Evolutionary conservation across 2,113 vertebrate genomes (phyloP).

Genomic region (Protomyctophum bolini): DNA sequence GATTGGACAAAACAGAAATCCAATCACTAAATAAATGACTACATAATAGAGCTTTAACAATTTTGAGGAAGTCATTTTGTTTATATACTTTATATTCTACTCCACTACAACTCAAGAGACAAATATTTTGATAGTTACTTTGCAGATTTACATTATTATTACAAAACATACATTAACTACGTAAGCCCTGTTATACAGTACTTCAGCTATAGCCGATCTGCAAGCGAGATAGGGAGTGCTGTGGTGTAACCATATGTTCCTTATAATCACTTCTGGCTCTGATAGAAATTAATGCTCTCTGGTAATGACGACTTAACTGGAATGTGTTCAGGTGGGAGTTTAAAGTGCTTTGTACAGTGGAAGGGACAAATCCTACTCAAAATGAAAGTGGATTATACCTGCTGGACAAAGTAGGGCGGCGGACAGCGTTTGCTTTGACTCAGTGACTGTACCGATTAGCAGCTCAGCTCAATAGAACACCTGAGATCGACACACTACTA

Average conservation of each 20-base stretch:
- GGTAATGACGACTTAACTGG: slow-evolving; percentile 30
- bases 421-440: slow-evolving; percentile 39
- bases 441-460: slow-evolving; percentile 33
- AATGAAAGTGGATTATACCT: slow-evolving; percentile 49
- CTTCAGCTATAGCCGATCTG: too few relatives aligned
- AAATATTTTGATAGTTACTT: too few relatives aligned
- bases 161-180: too few relatives aligned
- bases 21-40: too few relatives aligned
- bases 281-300: slow-evolving; percentile 20
- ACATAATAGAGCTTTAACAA: too few relatives aligned
- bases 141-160: too few relatives aligned
- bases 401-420: slow-evolving; percentile 36
- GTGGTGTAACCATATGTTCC: slow-evolving; percentile 30
- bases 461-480: slow-evolving; percentile 51
- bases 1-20: too few relatives aligned
- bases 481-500: slow-evolving; percentile 52
- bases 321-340: slow-evolving; percentile 50
- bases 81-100: too few relatives aligned
- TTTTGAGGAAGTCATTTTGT: too few relatives aligned
- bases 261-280: slow-evolving; percentile 14
- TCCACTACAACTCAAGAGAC: too few relatives aligned
- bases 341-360: slow-evolving; percentile 46
- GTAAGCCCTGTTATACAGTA: too few relatives aligned
- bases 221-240: background rate
- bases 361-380: slow-evolving; percentile 50